These are phyloP conservation scores for Drosophila mettleri DNA, from an alignment of 2,888 invertebrate species.

Conservation along the genomic window DNA sequence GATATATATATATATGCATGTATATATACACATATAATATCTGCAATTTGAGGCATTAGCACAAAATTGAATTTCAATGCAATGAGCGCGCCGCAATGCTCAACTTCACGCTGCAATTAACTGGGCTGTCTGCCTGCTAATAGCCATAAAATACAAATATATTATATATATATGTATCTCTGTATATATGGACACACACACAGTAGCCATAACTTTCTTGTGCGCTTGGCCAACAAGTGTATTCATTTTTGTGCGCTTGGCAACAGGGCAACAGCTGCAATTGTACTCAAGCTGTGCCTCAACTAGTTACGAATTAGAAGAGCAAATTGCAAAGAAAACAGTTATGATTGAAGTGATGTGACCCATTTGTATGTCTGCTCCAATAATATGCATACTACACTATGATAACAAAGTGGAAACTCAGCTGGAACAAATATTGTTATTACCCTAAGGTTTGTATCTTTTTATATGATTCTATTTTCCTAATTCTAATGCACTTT, in stretches of 20 bases:
- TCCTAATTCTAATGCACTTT: no score
- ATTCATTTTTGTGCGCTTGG: not conserved
- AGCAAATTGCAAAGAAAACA: not conserved
- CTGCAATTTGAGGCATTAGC: conserved; percentile 27
- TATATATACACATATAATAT: conserved; percentile 4
- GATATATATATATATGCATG: not conserved
- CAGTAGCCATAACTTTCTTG: conserved; percentile 2
- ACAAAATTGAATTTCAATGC: conserved; percentile 37
- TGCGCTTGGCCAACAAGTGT: not conserved
- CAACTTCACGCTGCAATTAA: conserved; percentile 67
- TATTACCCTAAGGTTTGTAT: no score
- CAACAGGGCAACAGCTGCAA: conserved; percentile 3
- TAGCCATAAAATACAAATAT: conserved; percentile 4
- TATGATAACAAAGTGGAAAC: not conserved
- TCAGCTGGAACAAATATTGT: not conserved
- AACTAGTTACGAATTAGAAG: conserved; percentile 17
- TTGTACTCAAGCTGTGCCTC: not conserved
- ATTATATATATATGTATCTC: conserved; percentile 1
- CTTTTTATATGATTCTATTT: no score
- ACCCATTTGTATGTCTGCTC: not conserved
- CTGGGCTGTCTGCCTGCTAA: conserved; percentile 33
- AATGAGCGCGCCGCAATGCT: conserved; percentile 38
- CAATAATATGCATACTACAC: not conserved
- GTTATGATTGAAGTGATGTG: not conserved
- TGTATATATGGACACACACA: not conserved